Percentiles rank a stretch among this genome's conserved stretches.
phyloP scores from a whole-genome alignment of 2,113 vertebrate species.

The Cephalopholis sonnerati region DNA sequence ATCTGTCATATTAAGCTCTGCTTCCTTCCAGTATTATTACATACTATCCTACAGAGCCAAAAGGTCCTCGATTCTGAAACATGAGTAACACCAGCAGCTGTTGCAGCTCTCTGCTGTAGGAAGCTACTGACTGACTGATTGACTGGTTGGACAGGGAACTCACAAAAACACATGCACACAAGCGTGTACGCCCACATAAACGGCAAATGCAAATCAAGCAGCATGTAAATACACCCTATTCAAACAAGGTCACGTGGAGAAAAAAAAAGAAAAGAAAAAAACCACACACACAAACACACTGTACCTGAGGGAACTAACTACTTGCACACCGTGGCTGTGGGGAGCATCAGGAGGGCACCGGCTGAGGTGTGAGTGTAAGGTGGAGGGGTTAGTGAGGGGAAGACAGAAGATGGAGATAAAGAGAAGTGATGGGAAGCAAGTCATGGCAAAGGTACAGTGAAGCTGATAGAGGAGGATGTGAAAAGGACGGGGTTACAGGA shows the following conservation, averaged over 20 bases:
- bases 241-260: constrained; percentile 49
- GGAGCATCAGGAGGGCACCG: constrained; percentile 26
- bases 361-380: constrained; percentile 42
- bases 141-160: constrained; percentile 25
- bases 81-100: constrained; percentile 50
- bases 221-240: constrained; percentile 66
- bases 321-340: constrained; percentile 31
- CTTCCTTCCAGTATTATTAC: constrained; percentile 42
- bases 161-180: constrained; percentile 13
- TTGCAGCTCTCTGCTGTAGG: constrained; percentile 14
- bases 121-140: constrained; percentile 12
- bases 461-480: background rate
- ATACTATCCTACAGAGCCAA: constrained; percentile 42
- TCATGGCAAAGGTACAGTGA: background rate
- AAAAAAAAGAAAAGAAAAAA: too few relatives aligned
- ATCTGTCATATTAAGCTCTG: constrained; percentile 69
- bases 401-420: constrained; percentile 71
- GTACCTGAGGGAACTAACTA: constrained; percentile 56
- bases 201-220: constrained; percentile 72
- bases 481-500: background rate
- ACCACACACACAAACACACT: constrained; percentile 27
- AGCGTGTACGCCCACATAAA: constrained; percentile 40
- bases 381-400: constrained; percentile 48
- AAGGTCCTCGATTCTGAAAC: constrained; percentile 31
- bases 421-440: constrained; percentile 3